Percentiles rank a stretch among this genome's conserved stretches.
Conservation (phyloP, 2,113 vertebrate species). For the Phoxinus phoxinus region DNA sequence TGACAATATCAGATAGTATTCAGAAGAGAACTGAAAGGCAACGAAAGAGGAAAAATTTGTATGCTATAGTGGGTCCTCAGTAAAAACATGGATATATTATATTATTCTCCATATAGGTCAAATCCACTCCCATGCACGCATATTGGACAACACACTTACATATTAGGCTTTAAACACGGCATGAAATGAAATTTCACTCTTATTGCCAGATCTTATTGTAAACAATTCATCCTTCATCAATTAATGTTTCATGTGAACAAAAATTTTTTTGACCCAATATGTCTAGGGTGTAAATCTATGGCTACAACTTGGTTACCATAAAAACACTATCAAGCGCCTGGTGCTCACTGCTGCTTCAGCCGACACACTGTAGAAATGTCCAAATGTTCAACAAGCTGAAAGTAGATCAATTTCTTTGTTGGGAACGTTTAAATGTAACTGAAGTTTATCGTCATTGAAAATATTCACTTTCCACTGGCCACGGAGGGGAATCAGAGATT, state of each 20-base stretch:
- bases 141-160: background rate
- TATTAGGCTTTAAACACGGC: background rate
- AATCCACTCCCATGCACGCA: background rate
- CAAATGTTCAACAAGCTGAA: too few relatives aligned
- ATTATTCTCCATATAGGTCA: background rate
- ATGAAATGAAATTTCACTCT: background rate
- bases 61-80: background rate
- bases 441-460: too few relatives aligned
- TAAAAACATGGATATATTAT: background rate
- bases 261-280: too few relatives aligned
- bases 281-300: background rate
- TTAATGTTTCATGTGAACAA: too few relatives aligned
- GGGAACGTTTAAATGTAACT: too few relatives aligned
- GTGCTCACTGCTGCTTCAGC: too few relatives aligned
- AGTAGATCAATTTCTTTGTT: too few relatives aligned
- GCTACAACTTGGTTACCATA: background rate
- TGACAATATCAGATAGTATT: background rate
- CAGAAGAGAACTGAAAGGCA: background rate
- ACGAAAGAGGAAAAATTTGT: background rate
- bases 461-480: too few relatives aligned
- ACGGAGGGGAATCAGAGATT: too few relatives aligned
- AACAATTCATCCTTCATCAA: too few relatives aligned
- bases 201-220: background rate
- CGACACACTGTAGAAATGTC: too few relatives aligned
- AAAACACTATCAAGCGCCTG: too few relatives aligned